phyloP scores from a whole-genome alignment of 2,113 vertebrate species.

The Poeciliopsis retropinna region DNA sequence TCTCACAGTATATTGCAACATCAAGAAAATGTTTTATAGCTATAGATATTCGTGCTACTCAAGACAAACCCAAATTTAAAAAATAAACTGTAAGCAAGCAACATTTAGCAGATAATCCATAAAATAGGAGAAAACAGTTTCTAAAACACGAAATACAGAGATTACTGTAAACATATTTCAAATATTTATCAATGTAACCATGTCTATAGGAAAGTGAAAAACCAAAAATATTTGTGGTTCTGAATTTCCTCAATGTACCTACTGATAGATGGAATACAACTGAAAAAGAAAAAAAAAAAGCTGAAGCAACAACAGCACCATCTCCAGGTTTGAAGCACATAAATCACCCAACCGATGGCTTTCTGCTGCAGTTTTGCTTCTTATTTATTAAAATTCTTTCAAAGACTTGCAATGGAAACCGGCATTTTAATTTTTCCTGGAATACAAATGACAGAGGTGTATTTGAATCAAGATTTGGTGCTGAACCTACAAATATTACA shows the following conservation, averaged over 20 bases:
- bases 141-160: not conserved
- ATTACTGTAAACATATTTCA: not conserved
- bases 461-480: not conserved
- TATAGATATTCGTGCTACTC: not conserved
- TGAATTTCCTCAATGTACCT: not conserved
- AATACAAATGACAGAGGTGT: not conserved
- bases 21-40: not conserved
- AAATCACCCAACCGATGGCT: not conserved
- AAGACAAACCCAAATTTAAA: not conserved
- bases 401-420: not conserved
- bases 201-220: not conserved
- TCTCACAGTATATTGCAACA: constrained; percentile 22
- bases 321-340: not conserved
- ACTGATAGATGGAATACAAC: not conserved
- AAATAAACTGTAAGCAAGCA: not conserved
- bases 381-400: not conserved
- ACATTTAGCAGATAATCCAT: not conserved
- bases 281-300: not conserved
- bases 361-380: not conserved
- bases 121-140: not conserved
- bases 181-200: not conserved
- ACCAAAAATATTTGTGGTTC: not conserved
- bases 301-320: not conserved
- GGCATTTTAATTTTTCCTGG: not conserved
- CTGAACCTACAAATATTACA: not conserved